These are phyloP conservation scores for Macrotrachela quadricornifera DNA, from an alignment of 1,140 invertebrate species.

Conservation along the genomic window DNA sequence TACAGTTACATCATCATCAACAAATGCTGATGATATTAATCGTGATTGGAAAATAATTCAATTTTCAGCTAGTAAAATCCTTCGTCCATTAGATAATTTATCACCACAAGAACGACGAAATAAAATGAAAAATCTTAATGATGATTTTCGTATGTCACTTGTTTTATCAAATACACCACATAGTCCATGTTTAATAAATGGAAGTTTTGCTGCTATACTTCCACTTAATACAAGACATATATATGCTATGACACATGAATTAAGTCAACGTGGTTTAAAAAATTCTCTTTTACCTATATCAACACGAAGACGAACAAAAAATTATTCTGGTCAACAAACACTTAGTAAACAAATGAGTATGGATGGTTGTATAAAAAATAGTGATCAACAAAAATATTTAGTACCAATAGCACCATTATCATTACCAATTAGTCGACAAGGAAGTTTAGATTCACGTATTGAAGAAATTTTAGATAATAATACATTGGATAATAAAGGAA, in stretches of 20 bases:
- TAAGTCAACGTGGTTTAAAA: background rate
- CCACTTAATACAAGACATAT: background rate
- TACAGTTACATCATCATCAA: conserved; percentile 70
- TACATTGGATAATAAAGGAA: too few relatives aligned
- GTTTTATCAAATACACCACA: conserved; percentile 71
- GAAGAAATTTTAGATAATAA: conserved; percentile 22
- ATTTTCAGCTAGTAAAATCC: conserved; percentile 47
- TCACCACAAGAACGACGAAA: background rate
- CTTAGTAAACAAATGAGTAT: too few relatives aligned
- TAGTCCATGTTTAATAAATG: conserved; percentile 88
- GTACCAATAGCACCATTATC: background rate
- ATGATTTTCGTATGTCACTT: conserved; percentile 67
- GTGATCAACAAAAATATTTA: background rate
- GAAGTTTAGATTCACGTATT: conserved; percentile 25
- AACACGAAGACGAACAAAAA: background rate
- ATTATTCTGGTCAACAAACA: too few relatives aligned
- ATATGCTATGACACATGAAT: background rate
- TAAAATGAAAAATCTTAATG: too few relatives aligned
- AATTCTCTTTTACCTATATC: conserved; percentile 2
- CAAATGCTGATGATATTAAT: conserved; percentile 60
- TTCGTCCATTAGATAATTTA: conserved; percentile 9
- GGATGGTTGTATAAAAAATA: too few relatives aligned
- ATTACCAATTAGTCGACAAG: conserved; percentile 10
- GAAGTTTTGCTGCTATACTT: conserved; percentile 78
- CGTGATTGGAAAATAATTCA: conserved; percentile 73